A percentile compares a stretch with the other conserved stretches of the same genome.
phyloP scores from a whole-genome alignment of 2,113 vertebrate genomes.

The Chascanopsetta lugubris region DNA sequence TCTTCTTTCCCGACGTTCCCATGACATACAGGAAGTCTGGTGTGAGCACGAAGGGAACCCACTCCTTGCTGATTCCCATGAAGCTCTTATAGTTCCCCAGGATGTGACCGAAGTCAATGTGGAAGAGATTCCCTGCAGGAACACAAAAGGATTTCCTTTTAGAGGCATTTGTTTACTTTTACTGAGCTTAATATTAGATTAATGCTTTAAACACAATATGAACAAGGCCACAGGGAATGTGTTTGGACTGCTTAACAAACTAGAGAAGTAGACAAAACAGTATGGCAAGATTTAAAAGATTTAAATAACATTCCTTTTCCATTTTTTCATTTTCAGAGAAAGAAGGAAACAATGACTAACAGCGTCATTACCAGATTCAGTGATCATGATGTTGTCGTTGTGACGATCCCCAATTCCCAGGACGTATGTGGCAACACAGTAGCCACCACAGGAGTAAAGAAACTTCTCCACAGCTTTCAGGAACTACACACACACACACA shows the following conservation, averaged over 20 bases:
- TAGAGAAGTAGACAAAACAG: background rate
- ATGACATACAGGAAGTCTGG: constrained; percentile 98
- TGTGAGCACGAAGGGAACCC: constrained; percentile 97
- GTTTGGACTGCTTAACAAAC: background rate
- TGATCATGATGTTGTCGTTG: constrained; percentile 99
- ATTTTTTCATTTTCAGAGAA: background rate
- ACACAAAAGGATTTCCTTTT: constrained; percentile 8
- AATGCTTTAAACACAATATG: background rate
- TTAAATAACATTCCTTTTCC: background rate
- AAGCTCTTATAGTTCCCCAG: constrained; percentile 99
- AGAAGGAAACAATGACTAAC: background rate
- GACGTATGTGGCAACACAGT: constrained; percentile 98
- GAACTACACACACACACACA: constrained; percentile 79
- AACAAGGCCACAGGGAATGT: background rate
- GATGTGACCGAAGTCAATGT: constrained; percentile 99
- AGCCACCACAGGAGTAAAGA: constrained; percentile 95
- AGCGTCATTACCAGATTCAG: constrained; percentile 87
- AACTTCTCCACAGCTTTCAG: constrained; percentile 95
- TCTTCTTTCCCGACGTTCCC: constrained; percentile 95
- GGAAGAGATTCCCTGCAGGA: constrained; percentile 93
- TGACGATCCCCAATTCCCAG: constrained; percentile 98
- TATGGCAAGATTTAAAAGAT: too few relatives aligned
- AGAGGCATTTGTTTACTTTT: background rate
- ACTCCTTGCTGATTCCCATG: constrained; percentile 97
- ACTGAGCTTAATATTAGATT: background rate